Percentiles rank a stretch among this genome's conserved stretches.
Evolutionary conservation across 1,140 invertebrate species (phyloP).

Genomic region (Atopsyche davidsoni): DNA sequence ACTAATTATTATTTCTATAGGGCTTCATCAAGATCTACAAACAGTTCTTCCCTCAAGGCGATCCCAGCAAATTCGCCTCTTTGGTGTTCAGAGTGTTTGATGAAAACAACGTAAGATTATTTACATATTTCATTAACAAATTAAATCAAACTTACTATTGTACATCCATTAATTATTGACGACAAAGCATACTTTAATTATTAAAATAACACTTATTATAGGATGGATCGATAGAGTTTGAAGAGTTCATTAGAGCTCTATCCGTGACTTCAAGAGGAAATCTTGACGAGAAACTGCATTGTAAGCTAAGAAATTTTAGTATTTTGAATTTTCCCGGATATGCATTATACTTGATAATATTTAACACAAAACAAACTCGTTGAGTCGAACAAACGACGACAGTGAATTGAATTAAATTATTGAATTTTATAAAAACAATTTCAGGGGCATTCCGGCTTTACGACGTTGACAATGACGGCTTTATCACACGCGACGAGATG

Average conservation of each 20-base stretch:
- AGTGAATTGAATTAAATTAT: neutral
- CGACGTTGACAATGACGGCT: constrained; percentile 97
- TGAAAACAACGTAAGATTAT: constrained; percentile 88
- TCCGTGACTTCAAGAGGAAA: constrained; percentile 94
- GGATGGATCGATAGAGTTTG: constrained; percentile 97
- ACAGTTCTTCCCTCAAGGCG: constrained; percentile 97
- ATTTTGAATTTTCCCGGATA: neutral
- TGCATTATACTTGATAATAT: neutral
- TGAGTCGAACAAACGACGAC: no score
- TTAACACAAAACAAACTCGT: neutral
- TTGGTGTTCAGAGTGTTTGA: constrained; percentile 97
- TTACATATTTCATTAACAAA: constrained; percentile 3
- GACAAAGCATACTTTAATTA: neutral
- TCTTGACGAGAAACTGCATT: constrained; percentile 93
- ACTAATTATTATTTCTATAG: no score
- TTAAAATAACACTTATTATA: constrained; percentile 43
- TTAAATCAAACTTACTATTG: neutral
- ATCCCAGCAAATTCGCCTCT: constrained; percentile 95
- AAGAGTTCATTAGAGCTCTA: constrained; percentile 93
- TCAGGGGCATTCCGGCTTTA: constrained; percentile 96
- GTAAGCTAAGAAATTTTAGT: constrained; percentile 58
- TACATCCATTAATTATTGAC: neutral
- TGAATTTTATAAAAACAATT: constrained; percentile 39
- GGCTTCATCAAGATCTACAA: constrained; percentile 99
- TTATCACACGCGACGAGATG: constrained; percentile 96